These are phyloP conservation scores for Junonia oenone DNA, from an alignment of 2,888 invertebrate genomes.

Conservation along the genomic window DNA sequence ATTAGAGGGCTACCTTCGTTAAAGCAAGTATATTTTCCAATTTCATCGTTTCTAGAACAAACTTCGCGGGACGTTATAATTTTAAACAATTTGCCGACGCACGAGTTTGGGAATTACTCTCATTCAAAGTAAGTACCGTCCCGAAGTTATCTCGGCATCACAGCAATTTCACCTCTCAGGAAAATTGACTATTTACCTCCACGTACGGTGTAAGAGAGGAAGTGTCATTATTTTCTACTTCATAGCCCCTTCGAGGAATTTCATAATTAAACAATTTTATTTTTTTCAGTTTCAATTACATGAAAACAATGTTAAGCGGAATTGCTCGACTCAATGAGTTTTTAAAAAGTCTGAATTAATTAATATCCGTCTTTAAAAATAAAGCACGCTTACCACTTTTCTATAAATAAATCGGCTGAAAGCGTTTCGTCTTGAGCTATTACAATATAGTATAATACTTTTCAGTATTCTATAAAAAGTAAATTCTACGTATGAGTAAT, in stretches of 20 bases:
- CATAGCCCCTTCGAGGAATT: constrained; percentile 9
- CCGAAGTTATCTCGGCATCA: constrained; percentile 44
- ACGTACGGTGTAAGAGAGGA: constrained; percentile 31
- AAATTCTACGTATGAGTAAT: no score
- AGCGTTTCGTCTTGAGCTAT: no score
- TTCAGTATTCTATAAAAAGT: no score
- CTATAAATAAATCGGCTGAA: no score
- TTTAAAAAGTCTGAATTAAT: no score
- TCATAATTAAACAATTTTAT: constrained; percentile 20
- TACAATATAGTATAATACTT: no score
- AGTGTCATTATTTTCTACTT: constrained; percentile 23
- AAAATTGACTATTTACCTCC: constrained; percentile 45
- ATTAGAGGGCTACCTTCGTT: constrained; percentile 9
- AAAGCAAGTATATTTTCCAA: constrained; percentile 17
- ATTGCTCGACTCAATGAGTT: no score
- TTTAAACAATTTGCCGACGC: constrained; percentile 45
- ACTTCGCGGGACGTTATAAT: constrained; percentile 37
- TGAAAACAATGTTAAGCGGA: no score
- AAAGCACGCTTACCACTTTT: no score
- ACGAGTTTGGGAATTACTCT: constrained; percentile 41
- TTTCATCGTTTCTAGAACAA: constrained; percentile 18
- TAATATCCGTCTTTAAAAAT: no score
- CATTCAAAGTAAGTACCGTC: constrained; percentile 42
- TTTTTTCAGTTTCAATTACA: neutral
- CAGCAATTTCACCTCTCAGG: constrained; percentile 40